Evolutionary conservation across 2,888 invertebrate species (phyloP).

Genomic region (Yponomeuta sedellus): DNA sequence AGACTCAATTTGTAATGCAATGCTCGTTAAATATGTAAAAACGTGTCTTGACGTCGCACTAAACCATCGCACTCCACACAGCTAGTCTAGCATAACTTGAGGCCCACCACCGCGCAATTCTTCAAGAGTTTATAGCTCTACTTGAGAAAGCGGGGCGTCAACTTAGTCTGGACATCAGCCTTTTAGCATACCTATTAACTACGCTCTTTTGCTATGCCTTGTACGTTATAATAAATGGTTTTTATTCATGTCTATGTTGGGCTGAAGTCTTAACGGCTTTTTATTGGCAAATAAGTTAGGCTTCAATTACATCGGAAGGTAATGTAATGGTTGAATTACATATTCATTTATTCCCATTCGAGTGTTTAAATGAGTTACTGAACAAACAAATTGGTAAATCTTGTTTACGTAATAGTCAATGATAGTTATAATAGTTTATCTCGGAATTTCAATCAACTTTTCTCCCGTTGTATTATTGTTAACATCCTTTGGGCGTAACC

Average conservation of each 20-base stretch:
- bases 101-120: background rate
- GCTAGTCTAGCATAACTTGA: constrained; percentile 5
- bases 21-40: constrained; percentile 38
- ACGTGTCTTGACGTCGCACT: constrained; percentile 22
- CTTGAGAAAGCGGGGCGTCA: background rate
- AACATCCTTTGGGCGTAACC: constrained; percentile 17
- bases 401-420: background rate
- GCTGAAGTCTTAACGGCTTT: background rate
- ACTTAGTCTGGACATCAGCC: background rate
- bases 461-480: background rate
- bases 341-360: background rate
- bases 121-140: background rate
- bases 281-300: background rate
- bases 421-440: background rate
- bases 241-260: constrained; percentile 9
- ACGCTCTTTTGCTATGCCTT: background rate
- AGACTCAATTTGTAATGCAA: constrained; percentile 25
- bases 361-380: background rate
- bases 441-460: constrained; percentile 13
- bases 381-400: no score
- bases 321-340: background rate
- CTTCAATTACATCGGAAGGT: background rate
- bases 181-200: background rate
- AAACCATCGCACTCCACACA: constrained; percentile 20
- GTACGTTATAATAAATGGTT: constrained; percentile 8